Conservation (phyloP, 2,888 invertebrate genomes). For the Trissonchulus sp. region DNA sequence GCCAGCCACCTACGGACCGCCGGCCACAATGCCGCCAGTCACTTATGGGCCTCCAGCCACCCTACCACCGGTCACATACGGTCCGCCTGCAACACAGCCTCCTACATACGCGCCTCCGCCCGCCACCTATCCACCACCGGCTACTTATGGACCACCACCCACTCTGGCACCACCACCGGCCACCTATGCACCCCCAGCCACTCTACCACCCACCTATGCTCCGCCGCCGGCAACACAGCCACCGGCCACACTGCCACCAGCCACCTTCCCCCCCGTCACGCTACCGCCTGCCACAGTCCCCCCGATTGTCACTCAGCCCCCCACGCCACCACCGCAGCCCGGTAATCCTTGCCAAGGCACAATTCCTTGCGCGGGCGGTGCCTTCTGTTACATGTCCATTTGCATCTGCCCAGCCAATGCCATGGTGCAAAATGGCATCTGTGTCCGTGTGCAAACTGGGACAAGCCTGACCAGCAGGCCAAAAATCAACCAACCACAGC, state of each 20-base stretch:
- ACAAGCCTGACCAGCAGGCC: no score
- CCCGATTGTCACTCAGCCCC: no score
- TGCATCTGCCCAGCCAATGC: conserved; percentile 4
- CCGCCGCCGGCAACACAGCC: neutral
- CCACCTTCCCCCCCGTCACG: neutral
- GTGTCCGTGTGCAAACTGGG: neutral
- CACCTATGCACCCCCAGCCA: neutral
- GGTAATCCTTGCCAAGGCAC: neutral
- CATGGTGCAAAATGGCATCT: neutral
- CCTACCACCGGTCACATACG: neutral
- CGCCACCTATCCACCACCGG: neutral
- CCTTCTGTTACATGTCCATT: neutral
- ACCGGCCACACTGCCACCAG: neutral
- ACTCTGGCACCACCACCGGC: neutral
- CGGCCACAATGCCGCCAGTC: neutral
- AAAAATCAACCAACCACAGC: neutral
- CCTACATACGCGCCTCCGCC: neutral
- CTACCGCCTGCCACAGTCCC: neutral
- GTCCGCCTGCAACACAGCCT: neutral
- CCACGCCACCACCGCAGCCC: neutral
- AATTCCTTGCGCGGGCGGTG: neutral
- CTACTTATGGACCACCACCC: neutral
- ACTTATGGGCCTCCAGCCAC: neutral
- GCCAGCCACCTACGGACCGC: neutral
- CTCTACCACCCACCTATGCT: neutral